A percentile compares a stretch with the other conserved stretches of the same genome.
Conservation (phyloP, 2,113 vertebrate species). For the Hylia prasina region DNA sequence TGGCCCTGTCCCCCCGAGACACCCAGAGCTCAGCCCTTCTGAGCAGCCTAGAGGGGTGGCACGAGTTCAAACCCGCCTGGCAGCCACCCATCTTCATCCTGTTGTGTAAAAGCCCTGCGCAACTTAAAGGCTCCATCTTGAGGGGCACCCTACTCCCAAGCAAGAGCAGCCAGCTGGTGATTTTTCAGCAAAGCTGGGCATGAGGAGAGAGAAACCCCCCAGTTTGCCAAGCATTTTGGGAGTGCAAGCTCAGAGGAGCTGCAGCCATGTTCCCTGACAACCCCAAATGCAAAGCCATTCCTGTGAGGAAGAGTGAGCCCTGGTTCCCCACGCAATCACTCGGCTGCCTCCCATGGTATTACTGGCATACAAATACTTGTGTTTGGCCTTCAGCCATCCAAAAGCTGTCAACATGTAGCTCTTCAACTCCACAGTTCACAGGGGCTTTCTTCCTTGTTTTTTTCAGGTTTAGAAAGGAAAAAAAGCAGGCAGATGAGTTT, state of each 20-base stretch:
- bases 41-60: not conserved
- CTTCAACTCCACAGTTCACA: not conserved
- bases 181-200: not conserved
- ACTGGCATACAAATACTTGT: not conserved
- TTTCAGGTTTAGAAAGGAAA: not conserved
- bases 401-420: not conserved
- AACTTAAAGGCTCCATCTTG: not conserved
- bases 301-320: not conserved
- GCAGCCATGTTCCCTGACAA: not conserved
- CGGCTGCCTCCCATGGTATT: not conserved
- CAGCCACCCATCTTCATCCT: not conserved
- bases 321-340: not conserved
- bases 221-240: not conserved
- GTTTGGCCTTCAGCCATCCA: not conserved
- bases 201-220: not conserved
- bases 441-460: not conserved
- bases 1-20: not conserved
- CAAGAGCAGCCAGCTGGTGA: not conserved
- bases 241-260: not conserved
- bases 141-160: not conserved
- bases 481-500: not conserved
- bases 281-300: not conserved
- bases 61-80: not conserved
- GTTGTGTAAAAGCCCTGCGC: rapidly evolving
- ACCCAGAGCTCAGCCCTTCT: not conserved